Conservation (phyloP, 2,888 invertebrate species). For the Cordylochernes scorpioides region DNA sequence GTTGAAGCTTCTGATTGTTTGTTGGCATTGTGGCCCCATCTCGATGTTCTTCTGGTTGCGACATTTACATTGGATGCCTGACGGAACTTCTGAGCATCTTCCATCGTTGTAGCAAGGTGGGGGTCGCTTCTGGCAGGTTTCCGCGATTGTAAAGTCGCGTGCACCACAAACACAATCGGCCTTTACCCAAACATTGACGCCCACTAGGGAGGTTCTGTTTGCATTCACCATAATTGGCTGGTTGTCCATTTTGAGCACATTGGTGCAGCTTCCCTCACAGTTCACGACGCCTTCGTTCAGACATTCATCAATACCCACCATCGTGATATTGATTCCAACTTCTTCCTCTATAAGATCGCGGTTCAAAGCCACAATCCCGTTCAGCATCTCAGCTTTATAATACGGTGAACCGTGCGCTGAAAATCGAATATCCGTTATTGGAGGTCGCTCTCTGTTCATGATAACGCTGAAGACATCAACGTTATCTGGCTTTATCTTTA, state of each 20-base stretch:
- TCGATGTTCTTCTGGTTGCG: background rate
- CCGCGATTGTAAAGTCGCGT: conserved; percentile 36
- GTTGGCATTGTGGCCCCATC: conserved; percentile 81
- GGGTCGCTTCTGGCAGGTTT: conserved; percentile 50
- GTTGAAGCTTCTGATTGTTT: conserved; percentile 51
- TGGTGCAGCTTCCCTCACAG: conserved; percentile 45
- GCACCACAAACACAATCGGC: conserved; percentile 41
- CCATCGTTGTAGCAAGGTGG: conserved; percentile 84
- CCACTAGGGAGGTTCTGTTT: conserved; percentile 76
- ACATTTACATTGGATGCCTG: conserved; percentile 27
- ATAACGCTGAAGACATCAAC: conserved; percentile 83
- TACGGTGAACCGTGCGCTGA: conserved; percentile 84
- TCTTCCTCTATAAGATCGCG: conserved; percentile 37
- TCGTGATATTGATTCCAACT: conserved; percentile 42
- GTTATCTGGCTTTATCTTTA: conserved; percentile 49
- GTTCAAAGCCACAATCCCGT: conserved; percentile 48
- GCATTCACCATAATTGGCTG: conserved; percentile 56
- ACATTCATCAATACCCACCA: conserved; percentile 78
- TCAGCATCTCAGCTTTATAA: conserved; percentile 58
- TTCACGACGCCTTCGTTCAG: conserved; percentile 44
- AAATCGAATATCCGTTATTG: conserved; percentile 53
- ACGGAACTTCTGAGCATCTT: conserved; percentile 67
- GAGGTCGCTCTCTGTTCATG: conserved; percentile 28
- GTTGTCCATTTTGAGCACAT: conserved; percentile 39
- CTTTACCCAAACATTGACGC: conserved; percentile 42